phyloP scores from a whole-genome alignment of 2,888 invertebrate species.

The Gisinianus flammeolus region DNA sequence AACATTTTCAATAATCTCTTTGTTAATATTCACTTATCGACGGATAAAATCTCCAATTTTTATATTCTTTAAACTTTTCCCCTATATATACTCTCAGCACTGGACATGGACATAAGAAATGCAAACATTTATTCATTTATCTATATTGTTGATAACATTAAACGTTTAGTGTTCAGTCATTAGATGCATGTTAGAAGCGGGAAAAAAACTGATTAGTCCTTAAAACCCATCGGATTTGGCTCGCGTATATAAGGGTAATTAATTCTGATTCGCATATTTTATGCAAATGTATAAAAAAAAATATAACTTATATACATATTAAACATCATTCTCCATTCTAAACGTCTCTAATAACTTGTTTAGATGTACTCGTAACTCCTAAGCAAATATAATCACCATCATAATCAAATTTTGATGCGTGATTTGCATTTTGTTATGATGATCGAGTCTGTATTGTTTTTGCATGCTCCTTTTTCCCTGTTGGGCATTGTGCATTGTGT shows the following conservation, averaged over 20 bases:
- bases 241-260: background rate
- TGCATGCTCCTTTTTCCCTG: background rate
- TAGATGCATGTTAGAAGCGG: background rate
- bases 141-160: background rate
- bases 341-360: background rate
- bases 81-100: no score
- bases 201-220: no score
- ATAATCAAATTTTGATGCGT: background rate
- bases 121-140: background rate
- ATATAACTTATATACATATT: background rate
- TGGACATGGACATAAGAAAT: no score
- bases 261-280: background rate
- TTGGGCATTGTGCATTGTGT: background rate
- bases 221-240: background rate
- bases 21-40: constrained; percentile 35
- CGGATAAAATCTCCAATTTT: background rate
- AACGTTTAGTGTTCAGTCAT: background rate
- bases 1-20: constrained; percentile 22
- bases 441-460: background rate
- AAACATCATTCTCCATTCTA: background rate
- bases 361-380: background rate
- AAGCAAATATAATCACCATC: background rate
- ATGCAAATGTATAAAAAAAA: background rate
- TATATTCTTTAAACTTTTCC: no score
- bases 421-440: background rate